phyloP scores from a whole-genome alignment of 2,888 invertebrate genomes.

The Agriopis leucophaearia region DNA sequence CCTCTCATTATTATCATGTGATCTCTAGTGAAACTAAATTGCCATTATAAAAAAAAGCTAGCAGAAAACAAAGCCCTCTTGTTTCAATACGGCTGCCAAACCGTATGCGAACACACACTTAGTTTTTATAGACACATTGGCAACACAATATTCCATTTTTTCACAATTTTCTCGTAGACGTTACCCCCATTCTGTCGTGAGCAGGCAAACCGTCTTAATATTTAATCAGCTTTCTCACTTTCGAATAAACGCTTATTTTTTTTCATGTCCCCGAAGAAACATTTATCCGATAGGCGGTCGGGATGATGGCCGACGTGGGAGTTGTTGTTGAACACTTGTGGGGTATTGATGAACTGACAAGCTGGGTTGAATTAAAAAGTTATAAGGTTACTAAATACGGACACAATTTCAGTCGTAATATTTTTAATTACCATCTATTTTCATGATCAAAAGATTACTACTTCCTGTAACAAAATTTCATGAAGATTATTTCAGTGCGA shows the following conservation, averaged over 20 bases:
- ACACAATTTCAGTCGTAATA: too few relatives aligned
- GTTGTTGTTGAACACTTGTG: too few relatives aligned
- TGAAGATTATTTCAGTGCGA: too few relatives aligned
- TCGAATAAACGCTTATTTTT: conserved; percentile 48
- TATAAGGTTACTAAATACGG: neutral
- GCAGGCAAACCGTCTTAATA: conserved; percentile 43
- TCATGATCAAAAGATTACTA: too few relatives aligned
- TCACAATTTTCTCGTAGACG: conserved; percentile 22
- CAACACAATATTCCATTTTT: conserved; percentile 19
- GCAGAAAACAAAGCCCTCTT: neutral
- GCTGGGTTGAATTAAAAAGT: neutral
- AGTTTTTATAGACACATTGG: conserved; percentile 31
- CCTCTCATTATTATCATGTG: too few relatives aligned
- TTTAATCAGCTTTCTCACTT: conserved; percentile 48
- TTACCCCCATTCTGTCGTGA: conserved; percentile 19
- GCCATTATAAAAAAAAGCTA: too few relatives aligned
- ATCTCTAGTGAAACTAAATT: too few relatives aligned
- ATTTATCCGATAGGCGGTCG: conserved; percentile 27
- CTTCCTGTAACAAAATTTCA: too few relatives aligned
- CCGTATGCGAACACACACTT: conserved; percentile 22
- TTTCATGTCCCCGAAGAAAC: conserved; percentile 40
- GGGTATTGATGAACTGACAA: neutral
- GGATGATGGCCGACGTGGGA: conserved; percentile 13
- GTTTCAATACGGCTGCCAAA: conserved; percentile 20
- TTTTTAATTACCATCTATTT: too few relatives aligned